Conservation (phyloP, 2,113 vertebrate species). For the Chionis minor region DNA sequence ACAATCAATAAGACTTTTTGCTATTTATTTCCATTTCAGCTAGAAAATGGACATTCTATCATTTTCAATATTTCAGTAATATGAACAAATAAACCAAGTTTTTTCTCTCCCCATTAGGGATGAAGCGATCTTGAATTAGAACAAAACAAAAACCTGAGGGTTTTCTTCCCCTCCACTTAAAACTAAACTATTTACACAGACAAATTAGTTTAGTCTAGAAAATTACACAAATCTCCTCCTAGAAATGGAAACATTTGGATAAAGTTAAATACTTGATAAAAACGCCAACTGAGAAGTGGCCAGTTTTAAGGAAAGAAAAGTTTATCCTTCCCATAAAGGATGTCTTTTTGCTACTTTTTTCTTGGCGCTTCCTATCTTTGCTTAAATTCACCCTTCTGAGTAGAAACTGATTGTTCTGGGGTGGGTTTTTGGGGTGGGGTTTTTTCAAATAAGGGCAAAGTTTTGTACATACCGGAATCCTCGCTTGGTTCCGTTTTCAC, state of each 20-base stretch:
- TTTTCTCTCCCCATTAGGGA: background rate
- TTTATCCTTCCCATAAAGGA: background rate
- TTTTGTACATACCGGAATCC: constrained; percentile 73
- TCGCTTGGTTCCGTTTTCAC: constrained; percentile 77
- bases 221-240: background rate
- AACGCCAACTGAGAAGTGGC: background rate
- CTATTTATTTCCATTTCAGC: background rate
- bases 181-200: background rate
- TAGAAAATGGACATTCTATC: background rate
- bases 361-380: background rate
- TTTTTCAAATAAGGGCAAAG: background rate
- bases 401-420: background rate
- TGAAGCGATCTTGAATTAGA: background rate
- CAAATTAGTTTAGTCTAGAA: background rate
- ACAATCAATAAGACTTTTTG: background rate
- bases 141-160: background rate
- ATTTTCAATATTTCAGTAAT: background rate
- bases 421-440: no score
- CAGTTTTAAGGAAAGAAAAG: background rate
- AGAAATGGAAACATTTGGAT: background rate
- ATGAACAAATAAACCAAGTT: background rate
- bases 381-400: background rate
- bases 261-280: background rate
- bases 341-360: background rate
- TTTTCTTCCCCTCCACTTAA: background rate